phyloP scores from a whole-genome alignment of 2,888 invertebrate species.

The Elegia similella region DNA sequence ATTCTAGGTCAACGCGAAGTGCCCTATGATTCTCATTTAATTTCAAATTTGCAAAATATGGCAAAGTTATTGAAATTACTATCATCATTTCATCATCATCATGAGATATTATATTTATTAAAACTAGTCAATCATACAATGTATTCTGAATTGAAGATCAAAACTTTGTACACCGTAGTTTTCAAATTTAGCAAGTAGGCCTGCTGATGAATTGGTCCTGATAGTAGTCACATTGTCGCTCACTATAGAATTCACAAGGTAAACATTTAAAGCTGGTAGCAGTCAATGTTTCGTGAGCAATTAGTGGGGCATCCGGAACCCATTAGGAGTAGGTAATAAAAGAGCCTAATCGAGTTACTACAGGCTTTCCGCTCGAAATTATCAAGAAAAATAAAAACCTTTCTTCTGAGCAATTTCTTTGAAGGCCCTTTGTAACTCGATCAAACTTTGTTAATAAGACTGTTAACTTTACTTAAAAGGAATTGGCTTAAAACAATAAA shows the following conservation, averaged over 20 bases:
- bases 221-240: background rate
- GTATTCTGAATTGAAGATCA: no score
- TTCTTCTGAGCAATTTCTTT: background rate
- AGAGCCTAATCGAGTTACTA: slow-evolving; percentile 29
- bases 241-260: slow-evolving; percentile 11
- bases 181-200: no score
- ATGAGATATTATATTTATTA: no score
- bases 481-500: slow-evolving; percentile 1
- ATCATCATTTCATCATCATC: no score
- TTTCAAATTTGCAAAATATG: no score
- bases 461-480: slow-evolving; percentile 1
- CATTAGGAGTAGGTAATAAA: slow-evolving; percentile 35
- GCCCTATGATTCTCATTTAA: no score
- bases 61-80: no score
- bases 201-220: no score
- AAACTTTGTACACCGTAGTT: no score
- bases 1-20: no score
- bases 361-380: slow-evolving; percentile 27
- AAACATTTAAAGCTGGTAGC: slow-evolving; percentile 22
- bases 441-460: background rate
- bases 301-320: slow-evolving; percentile 36
- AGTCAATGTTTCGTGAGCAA: slow-evolving; percentile 31
- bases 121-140: no score
- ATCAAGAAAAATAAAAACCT: background rate
- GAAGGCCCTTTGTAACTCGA: background rate